Base-by-base conservation (phyloP, 2,113 vertebrate species). In the Tupaia chinensis region DNA sequence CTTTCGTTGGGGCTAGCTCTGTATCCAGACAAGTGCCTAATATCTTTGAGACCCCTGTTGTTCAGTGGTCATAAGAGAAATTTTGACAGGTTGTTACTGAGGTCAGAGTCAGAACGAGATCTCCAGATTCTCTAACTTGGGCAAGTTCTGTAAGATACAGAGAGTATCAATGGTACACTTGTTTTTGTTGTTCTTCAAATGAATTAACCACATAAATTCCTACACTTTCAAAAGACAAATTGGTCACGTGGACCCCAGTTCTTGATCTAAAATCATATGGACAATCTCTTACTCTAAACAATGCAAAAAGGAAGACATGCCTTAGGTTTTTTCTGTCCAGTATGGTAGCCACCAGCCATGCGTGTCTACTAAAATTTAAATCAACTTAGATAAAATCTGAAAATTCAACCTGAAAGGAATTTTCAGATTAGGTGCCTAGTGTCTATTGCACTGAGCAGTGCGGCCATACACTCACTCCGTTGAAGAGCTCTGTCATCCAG, bases 101-200 rank as follows among this genome's bases (percentile, higher is more conserved):
- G 58, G 58, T 12, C 72, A 15, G 14, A 23, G 5, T 79, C 54
- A 72, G 23, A 90, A 68, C 29, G 56, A 56, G 65, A 29, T 72
- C 25, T 83, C 69, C 53, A 22, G 15, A 15, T 85, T 95, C 54
- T 94, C 74, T 82, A 68, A 77, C 16, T 56, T 76, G 53, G 13
- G 23, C 12, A 83, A 11, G 17, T 83, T 94, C 78, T 91, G 0
- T 78, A 74, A 92, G 72, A 66, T 61, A 27, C 16, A 34, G 20
- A 5, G 9, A 90, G 13, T 32, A 5, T 85, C n/a, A 17, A 17
- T 0, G 10, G 25, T 34, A 82, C 34, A 78, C 88, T 76, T 73
- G n/a, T n/a, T 88, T 74, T 89, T 44, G 44, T 70, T 66, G 25
- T 84, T 87, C 32, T 89, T 65, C 54, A 72, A 85, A 63, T 79